Base-by-base conservation (phyloP, 2,888 invertebrate species). In the Euplagia quadripunctaria region DNA sequence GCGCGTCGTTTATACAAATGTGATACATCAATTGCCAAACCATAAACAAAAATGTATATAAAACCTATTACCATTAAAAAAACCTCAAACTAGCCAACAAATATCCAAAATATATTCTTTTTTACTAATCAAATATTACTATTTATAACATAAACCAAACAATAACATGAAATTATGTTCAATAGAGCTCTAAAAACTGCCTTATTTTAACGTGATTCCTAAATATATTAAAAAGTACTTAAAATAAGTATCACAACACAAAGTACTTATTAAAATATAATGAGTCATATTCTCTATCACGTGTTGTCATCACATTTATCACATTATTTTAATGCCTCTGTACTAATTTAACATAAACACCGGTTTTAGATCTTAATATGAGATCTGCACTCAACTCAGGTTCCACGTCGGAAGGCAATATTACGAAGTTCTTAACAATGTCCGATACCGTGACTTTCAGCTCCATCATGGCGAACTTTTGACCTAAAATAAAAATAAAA, bases 381-480 rank as follows among this genome's bases (percentile, higher is more conserved):
- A 94, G 81, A 17, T 94, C 94, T 0, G 92, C 81, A 0, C 89
- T 88, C 12, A 96, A 72, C 58, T 90, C 78, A 0, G 94, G 92
- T 78, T 93, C 89, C 68, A 92, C 91, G 52, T 89, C 89, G 46
- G 89, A 83, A 0, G 86, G 86, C 51, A 86, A 64, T 58, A 91
- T 41, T 79, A 93, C 89, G 79, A 96, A 97, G 64, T 93, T 89
- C 71, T 96, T 91, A n/a, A 96, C 82, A 14, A 97, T 80, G 78
- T 94, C 95, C 0, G 96, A 94, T 0, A 97, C 74, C 0, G 93
- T 89, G 0, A 94, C 90, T 87, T 97, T 97, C 82, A 97, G 89
- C 86, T 97, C 96, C 83, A 96, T 86, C 88, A 96, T 91, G 7
- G 93, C 93, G 70, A 93, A 93, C 76, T 91, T 93, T 86, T 93